phyloP scores from a whole-genome alignment of 2,888 invertebrate genomes.

The Caenorhabditis sinica region DNA sequence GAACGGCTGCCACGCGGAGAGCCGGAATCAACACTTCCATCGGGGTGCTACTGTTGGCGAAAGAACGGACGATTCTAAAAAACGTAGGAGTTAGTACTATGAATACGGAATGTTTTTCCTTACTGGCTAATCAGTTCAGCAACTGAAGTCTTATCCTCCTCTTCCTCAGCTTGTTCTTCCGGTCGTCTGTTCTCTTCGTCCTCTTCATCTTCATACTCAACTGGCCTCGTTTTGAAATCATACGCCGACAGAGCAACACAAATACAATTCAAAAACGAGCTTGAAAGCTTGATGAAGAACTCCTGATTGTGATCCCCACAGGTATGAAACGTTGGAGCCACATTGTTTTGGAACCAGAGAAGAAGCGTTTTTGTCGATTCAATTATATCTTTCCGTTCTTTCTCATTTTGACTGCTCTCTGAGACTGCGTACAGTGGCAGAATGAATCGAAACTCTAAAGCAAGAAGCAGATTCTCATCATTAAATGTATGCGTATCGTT shows the following conservation, averaged over 20 bases:
- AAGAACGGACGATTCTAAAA: slow-evolving; percentile 48
- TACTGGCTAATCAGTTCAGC: slow-evolving; percentile 38
- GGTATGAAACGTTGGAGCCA: slow-evolving; percentile 27
- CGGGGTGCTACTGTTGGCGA: slow-evolving; percentile 52
- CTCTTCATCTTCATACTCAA: slow-evolving; percentile 54
- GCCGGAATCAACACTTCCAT: slow-evolving; percentile 33
- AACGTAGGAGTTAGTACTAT: background rate
- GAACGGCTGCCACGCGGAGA: slow-evolving; percentile 28
- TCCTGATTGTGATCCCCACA: slow-evolving; percentile 37
- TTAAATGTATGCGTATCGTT: slow-evolving; percentile 21
- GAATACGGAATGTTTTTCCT: background rate
- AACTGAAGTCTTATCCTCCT: slow-evolving; percentile 15
- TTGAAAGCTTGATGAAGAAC: slow-evolving; percentile 33
- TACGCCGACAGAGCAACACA: slow-evolving; percentile 41
- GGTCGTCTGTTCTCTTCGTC: slow-evolving; percentile 20
- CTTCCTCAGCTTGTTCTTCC: background rate
- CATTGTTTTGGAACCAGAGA: slow-evolving; percentile 46
- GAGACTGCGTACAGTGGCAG: slow-evolving; percentile 35
- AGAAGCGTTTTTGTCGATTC: slow-evolving; percentile 29
- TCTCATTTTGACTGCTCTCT: slow-evolving; percentile 16
- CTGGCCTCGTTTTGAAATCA: slow-evolving; percentile 38
- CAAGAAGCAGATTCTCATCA: slow-evolving; percentile 31
- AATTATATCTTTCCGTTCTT: slow-evolving; percentile 25
- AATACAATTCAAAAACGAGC: slow-evolving; percentile 42
- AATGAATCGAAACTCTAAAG: slow-evolving; percentile 53